A percentile compares a stretch with the other conserved stretches of the same genome.
These are phyloP conservation scores for Portunus trituberculatus DNA, from an alignment of 1,140 invertebrate genomes.

Conservation along the genomic window DNA sequence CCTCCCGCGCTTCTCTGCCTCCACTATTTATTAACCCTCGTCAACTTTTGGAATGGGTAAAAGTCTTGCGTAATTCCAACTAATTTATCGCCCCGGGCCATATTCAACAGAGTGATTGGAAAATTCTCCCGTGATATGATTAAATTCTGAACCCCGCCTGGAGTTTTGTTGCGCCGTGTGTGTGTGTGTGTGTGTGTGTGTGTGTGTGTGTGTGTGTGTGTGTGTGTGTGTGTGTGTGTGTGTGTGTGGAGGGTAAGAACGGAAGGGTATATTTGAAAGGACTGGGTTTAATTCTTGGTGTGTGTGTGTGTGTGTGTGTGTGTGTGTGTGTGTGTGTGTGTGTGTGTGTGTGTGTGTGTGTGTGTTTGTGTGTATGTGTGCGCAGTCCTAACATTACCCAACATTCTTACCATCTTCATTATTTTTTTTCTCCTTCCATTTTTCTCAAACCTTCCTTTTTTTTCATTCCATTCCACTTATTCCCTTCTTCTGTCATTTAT, in stretches of 20 bases:
- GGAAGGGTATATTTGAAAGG: no score
- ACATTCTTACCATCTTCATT: neutral
- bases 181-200: no score
- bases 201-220: no score
- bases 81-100: conserved; percentile 61
- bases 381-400: no score
- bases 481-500: neutral
- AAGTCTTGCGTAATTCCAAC: conserved; percentile 68
- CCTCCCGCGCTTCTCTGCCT: neutral
- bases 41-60: conserved; percentile 71
- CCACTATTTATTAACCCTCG: conserved; percentile 66
- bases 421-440: neutral
- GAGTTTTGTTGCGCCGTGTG: no score
- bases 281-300: neutral
- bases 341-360: no score
- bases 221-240: no score
- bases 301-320: no score
- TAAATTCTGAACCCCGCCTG: conserved; percentile 44
- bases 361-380: neutral
- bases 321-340: neutral
- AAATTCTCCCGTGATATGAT: conserved; percentile 53
- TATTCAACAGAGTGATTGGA: conserved; percentile 58
- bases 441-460: no score
- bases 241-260: neutral
- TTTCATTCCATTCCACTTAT: neutral